Conservation (phyloP, 2,797 vertebrate genomes). For the Nasua narica region DNA sequence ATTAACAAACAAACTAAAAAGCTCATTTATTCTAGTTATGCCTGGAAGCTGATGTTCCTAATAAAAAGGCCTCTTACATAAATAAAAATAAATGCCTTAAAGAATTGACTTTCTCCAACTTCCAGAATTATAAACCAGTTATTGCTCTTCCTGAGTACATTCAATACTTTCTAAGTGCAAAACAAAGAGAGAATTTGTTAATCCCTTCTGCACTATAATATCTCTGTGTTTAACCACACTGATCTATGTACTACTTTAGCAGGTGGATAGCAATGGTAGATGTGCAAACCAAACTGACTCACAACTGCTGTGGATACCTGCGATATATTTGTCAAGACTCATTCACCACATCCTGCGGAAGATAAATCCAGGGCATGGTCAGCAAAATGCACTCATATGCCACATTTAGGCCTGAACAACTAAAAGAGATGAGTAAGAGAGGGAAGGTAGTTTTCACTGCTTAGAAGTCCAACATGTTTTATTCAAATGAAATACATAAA, state of each 20-base stretch:
- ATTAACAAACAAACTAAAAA: constrained; percentile 52
- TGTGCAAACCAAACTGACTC: background rate
- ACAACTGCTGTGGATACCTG: background rate
- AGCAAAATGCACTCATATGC: background rate
- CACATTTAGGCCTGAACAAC: background rate
- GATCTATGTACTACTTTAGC: background rate
- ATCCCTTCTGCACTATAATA: background rate
- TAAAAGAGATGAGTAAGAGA: background rate
- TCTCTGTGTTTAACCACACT: constrained; percentile 27
- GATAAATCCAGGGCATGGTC: constrained; percentile 24
- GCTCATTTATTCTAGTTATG: constrained; percentile 46
- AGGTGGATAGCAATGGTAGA: background rate
- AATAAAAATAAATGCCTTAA: constrained; percentile 42
- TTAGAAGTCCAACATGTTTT: constrained; percentile 1
- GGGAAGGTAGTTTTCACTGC: background rate
- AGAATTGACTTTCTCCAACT: constrained; percentile 44
- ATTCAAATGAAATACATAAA: constrained; percentile 17
- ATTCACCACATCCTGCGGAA: constrained; percentile 31
- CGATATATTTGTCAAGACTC: background rate
- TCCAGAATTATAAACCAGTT: constrained; percentile 44
- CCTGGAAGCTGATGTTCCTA: constrained; percentile 49
- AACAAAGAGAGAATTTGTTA: constrained; percentile 18
- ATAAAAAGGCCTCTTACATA: constrained; percentile 51
- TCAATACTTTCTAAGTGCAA: constrained; percentile 44
- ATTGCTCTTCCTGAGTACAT: constrained; percentile 35